Evolutionary conservation across 2,888 invertebrate species (phyloP), one percentile per base, ranked within the genome.

Genomic region (Yponomeuta evonymella): DNA sequence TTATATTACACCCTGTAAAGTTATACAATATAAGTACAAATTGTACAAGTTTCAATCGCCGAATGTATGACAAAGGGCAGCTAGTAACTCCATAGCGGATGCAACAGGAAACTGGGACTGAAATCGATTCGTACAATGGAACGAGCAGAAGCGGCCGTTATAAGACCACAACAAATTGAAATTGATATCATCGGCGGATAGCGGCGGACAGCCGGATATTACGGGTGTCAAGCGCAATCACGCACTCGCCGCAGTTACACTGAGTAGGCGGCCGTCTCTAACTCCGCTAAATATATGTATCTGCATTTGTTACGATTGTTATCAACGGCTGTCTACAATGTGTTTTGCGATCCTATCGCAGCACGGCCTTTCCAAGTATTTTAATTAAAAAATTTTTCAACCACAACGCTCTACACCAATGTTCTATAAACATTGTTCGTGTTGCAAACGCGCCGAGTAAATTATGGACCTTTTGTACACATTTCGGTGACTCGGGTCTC

Each of bases 151-250:
- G 84, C 86, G 85, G 85, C 86, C 81, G 87, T 86, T 88, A 87
- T 86, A 82, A 83, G 81, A 81, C 86, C 89, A 86, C 87, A 89
- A 89, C 90, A 91, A 91, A 90, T 92, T 90, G 91, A 90, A 92
- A 90, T 89, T 90, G 91, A 92, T 91, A 91, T 87, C 86, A 90
- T 90, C 89, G 86, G 85, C 87, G 86, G 89, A 85, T 86, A 87
- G 83, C 78, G 79, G 79, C 79, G 81, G 78, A 79, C 79, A 79
- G 79, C 88, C 90, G 92, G 92, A 92, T 90, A 92, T 92, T 92
- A 90, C 87, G 84, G 85, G 85, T 90, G 90, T 90, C 90, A 87
- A 82, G 85, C 87, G 83, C 86, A 88, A 89, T 90, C 90, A 92
- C 88, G 89, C 90, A 88, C 84, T 84, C 79, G 79, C 77, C 73